Evolutionary conservation across 2,797 vertebrate species (phyloP), one percentile per base, ranked within the genome.

Genomic region (Aselliscus stoliczkanus): DNA sequence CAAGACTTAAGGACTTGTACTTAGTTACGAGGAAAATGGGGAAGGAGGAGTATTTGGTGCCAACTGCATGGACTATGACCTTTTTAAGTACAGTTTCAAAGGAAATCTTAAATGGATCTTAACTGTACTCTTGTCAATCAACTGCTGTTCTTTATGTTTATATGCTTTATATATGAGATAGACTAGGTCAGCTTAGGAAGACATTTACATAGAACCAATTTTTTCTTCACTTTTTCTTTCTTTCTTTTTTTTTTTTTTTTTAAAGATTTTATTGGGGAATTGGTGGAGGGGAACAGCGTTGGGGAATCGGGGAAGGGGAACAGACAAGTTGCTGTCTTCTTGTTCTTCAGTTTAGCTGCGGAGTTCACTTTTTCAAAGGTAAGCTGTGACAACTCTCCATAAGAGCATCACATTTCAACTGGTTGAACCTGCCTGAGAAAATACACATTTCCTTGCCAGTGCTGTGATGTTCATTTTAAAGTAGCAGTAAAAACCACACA

Each of bases 301-400:
- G n/a, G n/a, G n/a, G n/a, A n/a, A n/a, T n/a, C n/a, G n/a, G n/a
- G n/a, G n/a, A n/a, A n/a, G n/a, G n/a, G n/a, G n/a, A n/a, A n/a
- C n/a, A n/a, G n/a, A n/a, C n/a, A n/a, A n/a, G n/a, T n/a, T n/a
- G n/a, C n/a, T n/a, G n/a, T n/a, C n/a, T n/a, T n/a, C n/a, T n/a
- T n/a, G n/a, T n/a, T n/a, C n/a, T n/a, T n/a, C n/a, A n/a, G n/a
- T n/a, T n/a, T n/a, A n/a, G n/a, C n/a, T n/a, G n/a, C n/a, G n/a
- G n/a, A n/a, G n/a, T 58, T 85, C 72, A 70, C 27, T 87, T 97
- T 96, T 64, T 77, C 94, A 94, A 88, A 92, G 39, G 88, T 96
- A 86, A 72, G 94, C 86, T 6, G 50, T 70, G 85, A 60, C 11
- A 23, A 12, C 17, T 52, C 58, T 93, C 83, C 44, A n/a, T 8